Base-by-base conservation (phyloP, 1,140 invertebrate genomes). In the Zaprionus taronus region DNA sequence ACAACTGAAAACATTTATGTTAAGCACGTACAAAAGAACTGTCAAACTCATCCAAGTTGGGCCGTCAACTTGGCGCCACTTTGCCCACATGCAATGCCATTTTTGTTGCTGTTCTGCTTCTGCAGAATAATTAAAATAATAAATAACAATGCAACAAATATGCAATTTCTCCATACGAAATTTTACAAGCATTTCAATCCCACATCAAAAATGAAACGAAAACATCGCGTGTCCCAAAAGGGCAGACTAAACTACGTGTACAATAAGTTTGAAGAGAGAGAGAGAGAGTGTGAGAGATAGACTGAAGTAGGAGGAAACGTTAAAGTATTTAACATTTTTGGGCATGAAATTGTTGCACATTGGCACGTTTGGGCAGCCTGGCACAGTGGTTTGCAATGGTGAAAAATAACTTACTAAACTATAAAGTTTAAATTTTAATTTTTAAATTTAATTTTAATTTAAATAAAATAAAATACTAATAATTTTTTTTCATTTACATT, bases 241-340 rank as follows among this genome's bases (percentile, higher is more conserved):
- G 44, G 62, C 73, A 17, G n/a, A n/a, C 38, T 41, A 47, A 47
- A 17, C 7, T 17, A 17, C 3, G 31, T 34, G 9, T 34, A 34
- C 28, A 38, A 72, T 56, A 65, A 68, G 75, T 47, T 82, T 47
- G 77, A 31, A 44, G 64, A 72, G 36, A 28, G 41, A 74, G 36
- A 17, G 41, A 55, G 28, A 4, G 47, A 14, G 47, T 24, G 31
- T 44, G 60, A 17, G 47, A 41, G 20, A 15, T 5, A 22, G n/a
- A 55, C 47, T 17, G 58, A 31, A n/a, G 28, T 7, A 9, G 15
- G 17, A 77, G 55, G 60, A 67, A 80, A 73, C 61, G 73, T 76
- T 70, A 81, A 74, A 79, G 67, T 66, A 90, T 89, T 89, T 90
- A 73, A 79, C 84, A 89, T 89, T 90, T 87, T 90, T 60, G 55